phyloP scores from a whole-genome alignment of 2,113 vertebrate species.

The Sinocyclocheilus grahami region DNA sequence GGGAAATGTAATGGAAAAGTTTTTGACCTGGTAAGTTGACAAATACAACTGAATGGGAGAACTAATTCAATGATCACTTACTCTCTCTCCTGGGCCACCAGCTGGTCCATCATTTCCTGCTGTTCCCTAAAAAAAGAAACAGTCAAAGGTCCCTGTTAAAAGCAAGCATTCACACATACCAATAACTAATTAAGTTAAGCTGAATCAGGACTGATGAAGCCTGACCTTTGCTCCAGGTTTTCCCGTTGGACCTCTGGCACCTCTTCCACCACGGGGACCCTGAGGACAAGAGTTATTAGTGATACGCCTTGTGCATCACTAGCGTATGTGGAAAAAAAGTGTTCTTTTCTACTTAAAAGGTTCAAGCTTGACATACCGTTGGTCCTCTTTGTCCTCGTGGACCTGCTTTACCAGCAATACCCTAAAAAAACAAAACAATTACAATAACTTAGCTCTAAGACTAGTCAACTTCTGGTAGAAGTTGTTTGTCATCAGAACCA shows the following conservation, averaged over 20 bases:
- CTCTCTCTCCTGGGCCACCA: constrained; percentile 94
- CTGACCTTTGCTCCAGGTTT: constrained; percentile 94
- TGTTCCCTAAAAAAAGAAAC: constrained; percentile 81
- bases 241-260: constrained; percentile 92
- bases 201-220: constrained; percentile 5
- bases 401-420: constrained; percentile 90
- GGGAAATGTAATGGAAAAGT: no score
- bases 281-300: constrained; percentile 55
- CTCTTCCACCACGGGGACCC: constrained; percentile 94
- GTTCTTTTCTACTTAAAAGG: not conserved
- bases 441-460: not conserved
- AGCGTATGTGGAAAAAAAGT: not conserved
- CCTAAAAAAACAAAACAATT: constrained; percentile 74
- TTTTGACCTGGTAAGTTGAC: not conserved
- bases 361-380: constrained; percentile 77
- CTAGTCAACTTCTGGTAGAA: not conserved
- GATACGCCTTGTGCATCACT: not conserved
- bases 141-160: not conserved
- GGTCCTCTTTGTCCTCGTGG: constrained; percentile 94
- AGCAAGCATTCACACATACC: not conserved
- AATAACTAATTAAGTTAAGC: not conserved
- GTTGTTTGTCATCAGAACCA: not conserved
- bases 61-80: constrained; percentile 68
- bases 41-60: not conserved
- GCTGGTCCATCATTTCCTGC: constrained; percentile 92